Conservation (phyloP, 2,113 vertebrate species). For the Poeciliopsis occidentalis region DNA sequence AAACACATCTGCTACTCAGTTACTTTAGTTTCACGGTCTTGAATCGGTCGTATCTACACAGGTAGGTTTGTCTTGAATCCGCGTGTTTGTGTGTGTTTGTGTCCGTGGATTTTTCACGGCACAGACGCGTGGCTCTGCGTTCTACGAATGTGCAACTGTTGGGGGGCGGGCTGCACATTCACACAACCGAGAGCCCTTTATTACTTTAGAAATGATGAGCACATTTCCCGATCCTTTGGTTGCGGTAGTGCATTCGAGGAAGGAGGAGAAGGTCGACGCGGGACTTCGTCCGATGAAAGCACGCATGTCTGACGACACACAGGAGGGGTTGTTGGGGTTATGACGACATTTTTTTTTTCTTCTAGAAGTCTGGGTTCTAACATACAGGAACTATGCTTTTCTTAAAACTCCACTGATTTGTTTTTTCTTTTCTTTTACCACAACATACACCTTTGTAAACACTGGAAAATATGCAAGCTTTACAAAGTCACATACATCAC, state of each 20-base stretch:
- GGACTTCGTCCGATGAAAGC: conserved; percentile 63
- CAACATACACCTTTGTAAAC: conserved; percentile 80
- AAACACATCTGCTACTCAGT: conserved; percentile 92
- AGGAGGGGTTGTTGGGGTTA: conserved; percentile 59
- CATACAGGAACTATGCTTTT: conserved; percentile 64
- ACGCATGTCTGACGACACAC: conserved; percentile 71
- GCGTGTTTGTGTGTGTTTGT: conserved; percentile 1
- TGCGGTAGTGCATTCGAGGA: conserved; percentile 70
- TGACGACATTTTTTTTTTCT: conserved; percentile 40
- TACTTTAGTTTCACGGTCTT: conserved; percentile 80
- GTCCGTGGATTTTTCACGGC: conserved; percentile 51
- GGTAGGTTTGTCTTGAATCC: conserved; percentile 69
- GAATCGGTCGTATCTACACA: conserved; percentile 81
- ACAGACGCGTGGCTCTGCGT: conserved; percentile 46
- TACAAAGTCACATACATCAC: conserved; percentile 78
- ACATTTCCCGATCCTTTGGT: conserved; percentile 78
- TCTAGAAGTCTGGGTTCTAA: conserved; percentile 65
- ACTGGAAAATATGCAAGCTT: conserved; percentile 82
- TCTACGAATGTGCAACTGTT: conserved; percentile 55
- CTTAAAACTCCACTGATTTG: conserved; percentile 67
- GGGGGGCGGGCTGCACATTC: conserved; percentile 31
- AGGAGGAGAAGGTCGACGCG: conserved; percentile 64
- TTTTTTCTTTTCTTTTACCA: conserved; percentile 59
- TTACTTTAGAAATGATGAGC: conserved; percentile 33
- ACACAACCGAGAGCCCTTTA: conserved; percentile 41